phyloP scores from a whole-genome alignment of 2,888 invertebrate genomes.

The Andrena hattorfiana region DNA sequence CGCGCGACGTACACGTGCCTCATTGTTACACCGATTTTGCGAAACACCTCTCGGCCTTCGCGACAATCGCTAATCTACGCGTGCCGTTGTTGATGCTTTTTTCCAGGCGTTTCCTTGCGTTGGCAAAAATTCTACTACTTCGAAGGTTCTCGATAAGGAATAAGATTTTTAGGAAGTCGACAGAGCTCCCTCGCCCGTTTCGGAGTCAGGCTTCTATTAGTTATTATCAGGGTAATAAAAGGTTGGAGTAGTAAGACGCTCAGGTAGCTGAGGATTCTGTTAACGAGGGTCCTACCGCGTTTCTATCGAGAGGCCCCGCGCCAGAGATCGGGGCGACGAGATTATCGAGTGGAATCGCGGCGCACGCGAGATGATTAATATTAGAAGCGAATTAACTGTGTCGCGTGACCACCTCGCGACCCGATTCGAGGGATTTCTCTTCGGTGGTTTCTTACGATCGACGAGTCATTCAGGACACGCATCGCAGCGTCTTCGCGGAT shows the following conservation, averaged over 20 bases:
- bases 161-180: too few relatives aligned
- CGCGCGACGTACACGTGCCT: not conserved
- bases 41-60: slow-evolving; percentile 22
- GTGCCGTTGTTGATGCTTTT: not conserved
- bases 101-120: not conserved
- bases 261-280: not conserved
- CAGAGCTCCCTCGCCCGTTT: too few relatives aligned
- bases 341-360: not conserved
- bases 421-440: slow-evolving; percentile 58
- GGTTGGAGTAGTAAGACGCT: not conserved
- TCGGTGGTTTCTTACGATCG: slow-evolving; percentile 49
- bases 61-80: slow-evolving; percentile 17
- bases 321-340: not conserved
- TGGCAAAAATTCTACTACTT: too few relatives aligned
- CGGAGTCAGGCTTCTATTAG: too few relatives aligned
- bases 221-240: not conserved
- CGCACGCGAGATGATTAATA: slow-evolving; percentile 56
- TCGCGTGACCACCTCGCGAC: slow-evolving; percentile 42
- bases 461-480: slow-evolving; percentile 45
- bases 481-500: slow-evolving; percentile 38
- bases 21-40: slow-evolving; percentile 23
- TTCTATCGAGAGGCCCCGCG: too few relatives aligned
- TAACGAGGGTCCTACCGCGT: not conserved
- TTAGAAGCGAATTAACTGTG: slow-evolving; percentile 64
- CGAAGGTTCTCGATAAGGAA: too few relatives aligned